Conservation (phyloP, 1,140 invertebrate species). For the Hyles vespertilio region DNA sequence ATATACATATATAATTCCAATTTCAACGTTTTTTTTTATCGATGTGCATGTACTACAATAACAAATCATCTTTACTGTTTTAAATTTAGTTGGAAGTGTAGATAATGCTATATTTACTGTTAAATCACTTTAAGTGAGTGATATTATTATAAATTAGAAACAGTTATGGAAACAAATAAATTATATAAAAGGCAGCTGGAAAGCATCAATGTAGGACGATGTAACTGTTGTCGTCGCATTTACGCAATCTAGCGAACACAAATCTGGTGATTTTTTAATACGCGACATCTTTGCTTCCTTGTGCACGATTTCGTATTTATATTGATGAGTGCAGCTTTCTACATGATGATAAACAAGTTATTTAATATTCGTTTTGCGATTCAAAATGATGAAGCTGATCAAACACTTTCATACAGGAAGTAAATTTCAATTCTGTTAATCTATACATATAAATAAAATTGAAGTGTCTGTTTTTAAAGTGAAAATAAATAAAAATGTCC, state of each 20-base stretch:
- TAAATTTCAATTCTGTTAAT: no score
- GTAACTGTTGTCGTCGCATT: conserved; percentile 11
- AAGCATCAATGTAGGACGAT: conserved; percentile 13
- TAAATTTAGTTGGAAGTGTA: no score
- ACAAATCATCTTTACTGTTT: no score
- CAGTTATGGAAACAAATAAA: conserved; percentile 6
- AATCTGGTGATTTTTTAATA: conserved; percentile 24
- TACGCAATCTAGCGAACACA: conserved; percentile 18
- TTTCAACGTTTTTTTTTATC: no score
- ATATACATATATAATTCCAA: no score
- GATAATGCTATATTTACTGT: no score
- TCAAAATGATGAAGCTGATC: not conserved
- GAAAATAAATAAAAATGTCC: no score
- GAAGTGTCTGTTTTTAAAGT: no score
- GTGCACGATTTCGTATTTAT: conserved; percentile 26
- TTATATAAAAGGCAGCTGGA: conserved; percentile 4
- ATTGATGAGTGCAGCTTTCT: conserved; percentile 23
- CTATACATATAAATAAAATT: no score
- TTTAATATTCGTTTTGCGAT: conserved; percentile 21
- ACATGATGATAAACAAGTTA: conserved; percentile 16
- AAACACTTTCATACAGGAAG: no score
- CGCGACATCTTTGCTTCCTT: conserved; percentile 25
- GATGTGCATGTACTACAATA: no score
- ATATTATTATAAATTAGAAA: not conserved
- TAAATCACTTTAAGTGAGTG: no score